These are phyloP conservation scores for Caenorhabditis sp. DNA, from an alignment of 2,888 invertebrate genomes.

Conservation along the genomic window DNA sequence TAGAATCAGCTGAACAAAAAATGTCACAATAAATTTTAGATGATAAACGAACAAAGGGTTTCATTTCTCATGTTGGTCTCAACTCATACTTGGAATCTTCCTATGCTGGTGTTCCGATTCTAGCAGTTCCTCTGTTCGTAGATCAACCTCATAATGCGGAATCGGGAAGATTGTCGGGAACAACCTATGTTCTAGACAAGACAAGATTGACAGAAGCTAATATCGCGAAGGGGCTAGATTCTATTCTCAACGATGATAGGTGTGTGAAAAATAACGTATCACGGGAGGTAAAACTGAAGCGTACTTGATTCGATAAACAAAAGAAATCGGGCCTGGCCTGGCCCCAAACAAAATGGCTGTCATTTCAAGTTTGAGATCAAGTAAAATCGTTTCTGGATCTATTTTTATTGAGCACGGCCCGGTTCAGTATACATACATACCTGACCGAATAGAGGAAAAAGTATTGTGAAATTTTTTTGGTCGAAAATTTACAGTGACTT, in stretches of 20 bases:
- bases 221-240: slow-evolving; percentile 19
- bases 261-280: too few species aligned
- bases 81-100: slow-evolving; percentile 53
- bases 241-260: slow-evolving; percentile 20
- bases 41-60: slow-evolving; percentile 32
- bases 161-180: slow-evolving; percentile 20
- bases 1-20: neutral
- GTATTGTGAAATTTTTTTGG: too few species aligned
- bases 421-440: too few species aligned
- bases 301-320: too few species aligned
- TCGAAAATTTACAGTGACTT: too few species aligned
- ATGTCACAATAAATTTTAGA: slow-evolving; percentile 31
- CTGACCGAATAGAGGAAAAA: too few species aligned
- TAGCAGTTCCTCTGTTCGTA: slow-evolving; percentile 51
- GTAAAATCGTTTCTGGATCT: too few species aligned
- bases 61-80: slow-evolving; percentile 54
- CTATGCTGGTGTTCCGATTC: slow-evolving; percentile 49
- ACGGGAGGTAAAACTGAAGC: too few species aligned
- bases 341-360: too few species aligned
- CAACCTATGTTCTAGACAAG: slow-evolving; percentile 31
- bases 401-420: too few species aligned
- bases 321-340: too few species aligned
- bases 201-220: slow-evolving; percentile 16
- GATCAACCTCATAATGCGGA: slow-evolving; percentile 46
- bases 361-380: too few species aligned